Conservation (phyloP, 2,113 vertebrate species). For the Passer montanus region DNA sequence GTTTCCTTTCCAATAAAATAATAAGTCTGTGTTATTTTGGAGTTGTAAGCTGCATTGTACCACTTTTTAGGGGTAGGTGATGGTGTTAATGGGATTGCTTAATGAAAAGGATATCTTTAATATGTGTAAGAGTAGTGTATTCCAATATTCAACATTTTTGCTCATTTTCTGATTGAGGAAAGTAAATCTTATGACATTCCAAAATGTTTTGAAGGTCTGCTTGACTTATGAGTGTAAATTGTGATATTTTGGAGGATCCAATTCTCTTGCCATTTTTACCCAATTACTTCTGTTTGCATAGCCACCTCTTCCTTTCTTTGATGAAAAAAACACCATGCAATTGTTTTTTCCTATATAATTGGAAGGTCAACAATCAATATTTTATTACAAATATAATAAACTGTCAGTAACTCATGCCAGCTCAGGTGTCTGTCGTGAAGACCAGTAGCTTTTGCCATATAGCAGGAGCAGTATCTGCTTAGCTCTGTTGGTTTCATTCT, state of each 20-base stretch:
- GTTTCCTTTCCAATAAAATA: neutral
- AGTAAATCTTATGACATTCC: neutral
- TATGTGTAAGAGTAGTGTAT: neutral
- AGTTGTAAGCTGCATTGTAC: neutral
- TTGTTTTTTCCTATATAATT: neutral
- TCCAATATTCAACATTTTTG: neutral
- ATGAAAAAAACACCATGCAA: neutral
- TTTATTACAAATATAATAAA: neutral
- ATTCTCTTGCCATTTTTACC: neutral
- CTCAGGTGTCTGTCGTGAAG: neutral
- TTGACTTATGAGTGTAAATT: neutral
- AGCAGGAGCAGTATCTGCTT: neutral
- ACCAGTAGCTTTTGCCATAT: neutral
- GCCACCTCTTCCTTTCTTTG: neutral
- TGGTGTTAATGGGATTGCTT: neutral
- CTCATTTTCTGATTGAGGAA: neutral
- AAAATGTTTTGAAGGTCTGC: neutral
- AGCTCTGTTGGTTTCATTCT: neutral
- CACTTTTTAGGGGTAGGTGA: neutral
- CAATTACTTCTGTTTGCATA: neutral
- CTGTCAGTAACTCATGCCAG: neutral
- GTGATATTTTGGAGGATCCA: neutral
- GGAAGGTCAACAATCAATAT: neutral
- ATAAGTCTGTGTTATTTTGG: neutral
- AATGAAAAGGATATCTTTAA: neutral